Percentiles rank a stretch among this genome's conserved stretches.
These are phyloP conservation scores for Amblyjoppa proteus DNA, from an alignment of 2,888 invertebrate genomes.

Conservation along the genomic window DNA sequence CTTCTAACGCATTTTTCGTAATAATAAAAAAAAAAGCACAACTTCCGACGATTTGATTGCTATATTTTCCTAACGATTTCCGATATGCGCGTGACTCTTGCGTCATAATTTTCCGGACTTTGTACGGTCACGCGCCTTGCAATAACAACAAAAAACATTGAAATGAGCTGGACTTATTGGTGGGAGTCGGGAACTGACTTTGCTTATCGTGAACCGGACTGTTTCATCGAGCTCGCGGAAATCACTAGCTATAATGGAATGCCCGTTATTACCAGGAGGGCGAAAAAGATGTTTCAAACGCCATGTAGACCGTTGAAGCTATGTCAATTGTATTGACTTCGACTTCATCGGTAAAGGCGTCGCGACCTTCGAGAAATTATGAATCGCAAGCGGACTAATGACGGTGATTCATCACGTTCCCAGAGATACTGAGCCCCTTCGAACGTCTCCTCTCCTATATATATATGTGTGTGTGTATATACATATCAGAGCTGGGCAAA, in stretches of 20 bases:
- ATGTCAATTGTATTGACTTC: slow-evolving; percentile 6
- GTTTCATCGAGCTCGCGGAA: slow-evolving; percentile 19
- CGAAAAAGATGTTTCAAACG: background rate
- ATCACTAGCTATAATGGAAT: background rate
- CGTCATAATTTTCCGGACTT: slow-evolving; percentile 39
- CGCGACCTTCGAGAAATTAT: slow-evolving; percentile 2
- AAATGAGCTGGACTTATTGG: background rate
- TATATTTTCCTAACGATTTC: slow-evolving; percentile 27
- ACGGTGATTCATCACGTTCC: slow-evolving; percentile 4
- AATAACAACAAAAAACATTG: background rate
- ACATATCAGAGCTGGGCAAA: no score
- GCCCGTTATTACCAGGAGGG: background rate
- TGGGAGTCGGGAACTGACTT: slow-evolving; percentile 5
- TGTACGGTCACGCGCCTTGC: background rate
- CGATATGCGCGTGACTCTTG: slow-evolving; percentile 47
- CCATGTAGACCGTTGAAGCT: background rate
- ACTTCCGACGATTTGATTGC: slow-evolving; percentile 2
- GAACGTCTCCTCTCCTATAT: background rate
- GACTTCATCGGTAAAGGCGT: background rate
- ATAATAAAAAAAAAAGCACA: background rate
- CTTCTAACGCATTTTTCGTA: background rate
- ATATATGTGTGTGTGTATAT: no score
- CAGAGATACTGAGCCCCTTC: background rate
- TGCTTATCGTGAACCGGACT: slow-evolving; percentile 33
- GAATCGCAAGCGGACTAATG: background rate